Percentiles rank a stretch among this genome's conserved stretches.
Conservation (phyloP, 2,888 invertebrate genomes). For the Colletes collaris region DNA sequence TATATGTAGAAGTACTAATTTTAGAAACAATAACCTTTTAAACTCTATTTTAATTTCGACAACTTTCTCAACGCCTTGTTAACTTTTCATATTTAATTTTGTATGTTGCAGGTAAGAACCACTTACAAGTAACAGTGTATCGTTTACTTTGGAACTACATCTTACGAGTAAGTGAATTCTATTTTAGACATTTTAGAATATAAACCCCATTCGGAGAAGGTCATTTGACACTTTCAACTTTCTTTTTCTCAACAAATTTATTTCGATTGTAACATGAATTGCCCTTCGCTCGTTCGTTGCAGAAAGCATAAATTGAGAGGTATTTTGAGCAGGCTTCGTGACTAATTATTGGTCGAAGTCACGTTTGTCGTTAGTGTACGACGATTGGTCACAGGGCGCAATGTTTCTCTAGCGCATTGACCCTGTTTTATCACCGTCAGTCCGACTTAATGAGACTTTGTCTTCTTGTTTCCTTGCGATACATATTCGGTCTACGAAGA, state of each 20-base stretch:
- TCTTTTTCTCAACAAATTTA: background rate
- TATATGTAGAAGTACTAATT: no score
- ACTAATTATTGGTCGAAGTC: constrained; percentile 52
- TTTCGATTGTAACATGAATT: background rate
- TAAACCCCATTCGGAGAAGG: no score
- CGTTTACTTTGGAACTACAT: no score
- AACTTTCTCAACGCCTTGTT: no score
- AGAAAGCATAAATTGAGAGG: constrained; percentile 1
- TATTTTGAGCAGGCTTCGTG: constrained; percentile 41
- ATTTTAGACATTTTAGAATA: no score
- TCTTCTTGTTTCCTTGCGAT: constrained; percentile 45
- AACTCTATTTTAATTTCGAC: no score
- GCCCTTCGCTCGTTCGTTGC: background rate
- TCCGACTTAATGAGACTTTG: constrained; percentile 77
- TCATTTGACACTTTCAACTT: no score
- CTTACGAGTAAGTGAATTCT: no score
- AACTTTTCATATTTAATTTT: no score
- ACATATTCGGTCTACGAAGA: constrained; percentile 30
- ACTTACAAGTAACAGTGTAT: no score
- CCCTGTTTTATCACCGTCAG: constrained; percentile 72
- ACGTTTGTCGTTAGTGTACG: constrained; percentile 44
- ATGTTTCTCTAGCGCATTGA: constrained; percentile 53
- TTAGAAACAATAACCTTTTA: no score
- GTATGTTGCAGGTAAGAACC: no score
- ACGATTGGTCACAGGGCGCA: constrained; percentile 44